A percentile compares a stretch with the other conserved stretches of the same genome.
Evolutionary conservation across 2,113 vertebrate species (phyloP).

Genomic region (Blennius ocellaris): DNA sequence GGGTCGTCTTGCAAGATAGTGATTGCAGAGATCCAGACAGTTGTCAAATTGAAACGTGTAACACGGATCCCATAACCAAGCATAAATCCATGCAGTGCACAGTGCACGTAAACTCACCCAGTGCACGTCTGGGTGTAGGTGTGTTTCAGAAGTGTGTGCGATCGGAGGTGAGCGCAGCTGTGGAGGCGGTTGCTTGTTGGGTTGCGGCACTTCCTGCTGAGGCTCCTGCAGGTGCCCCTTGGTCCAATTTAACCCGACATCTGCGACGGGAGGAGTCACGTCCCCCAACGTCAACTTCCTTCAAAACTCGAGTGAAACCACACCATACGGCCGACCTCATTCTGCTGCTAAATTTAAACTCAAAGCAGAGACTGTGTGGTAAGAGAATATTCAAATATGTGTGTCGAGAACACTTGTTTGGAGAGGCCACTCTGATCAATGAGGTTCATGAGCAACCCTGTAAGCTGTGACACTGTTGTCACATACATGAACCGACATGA

Average conservation of each 20-base stretch:
- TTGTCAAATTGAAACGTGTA: no score
- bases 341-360: not conserved
- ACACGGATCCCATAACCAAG: no score
- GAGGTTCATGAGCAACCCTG: no score
- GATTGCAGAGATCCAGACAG: not conserved
- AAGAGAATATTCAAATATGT: not conserved
- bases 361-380: not conserved
- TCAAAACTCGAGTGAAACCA: slow-evolving; percentile 10
- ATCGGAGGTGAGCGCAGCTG: slow-evolving; percentile 25
- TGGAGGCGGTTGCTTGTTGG: slow-evolving; percentile 17
- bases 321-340: not conserved
- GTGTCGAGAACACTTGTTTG: no score
- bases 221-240: slow-evolving; percentile 41
- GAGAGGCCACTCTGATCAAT: no score
- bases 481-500: no score
- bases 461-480: no score
- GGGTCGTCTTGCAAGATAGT: slow-evolving; percentile 4
- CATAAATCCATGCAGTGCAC: no score
- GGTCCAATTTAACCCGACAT: slow-evolving; percentile 53
- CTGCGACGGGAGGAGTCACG: slow-evolving; percentile 39
- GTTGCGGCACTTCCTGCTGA: slow-evolving; percentile 48
- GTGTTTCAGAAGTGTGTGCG: not conserved
- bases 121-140: not conserved
- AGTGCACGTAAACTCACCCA: no score
- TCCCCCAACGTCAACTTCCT: not conserved